phyloP scores from a whole-genome alignment of 2,797 vertebrate genomes.

The Scarus forsteni region DNA sequence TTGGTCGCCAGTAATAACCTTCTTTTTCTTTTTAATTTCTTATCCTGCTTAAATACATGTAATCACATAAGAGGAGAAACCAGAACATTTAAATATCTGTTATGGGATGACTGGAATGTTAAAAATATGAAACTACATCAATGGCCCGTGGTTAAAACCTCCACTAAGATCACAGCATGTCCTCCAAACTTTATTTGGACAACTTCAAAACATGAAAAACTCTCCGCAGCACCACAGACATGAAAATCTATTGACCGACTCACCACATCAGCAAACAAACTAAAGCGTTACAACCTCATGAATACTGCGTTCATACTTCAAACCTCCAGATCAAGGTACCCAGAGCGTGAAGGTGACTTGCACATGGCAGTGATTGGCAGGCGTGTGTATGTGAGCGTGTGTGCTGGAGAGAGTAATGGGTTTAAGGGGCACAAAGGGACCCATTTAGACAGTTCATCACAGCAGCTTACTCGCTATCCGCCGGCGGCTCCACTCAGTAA shows the following conservation, averaged over 20 bases:
- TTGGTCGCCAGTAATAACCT: not conserved
- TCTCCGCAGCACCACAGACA: not conserved
- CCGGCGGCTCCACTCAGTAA: slow-evolving; percentile 2
- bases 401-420: slow-evolving; percentile 55
- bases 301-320: slow-evolving; percentile 63
- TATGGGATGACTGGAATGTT: not conserved
- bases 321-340: slow-evolving; percentile 23
- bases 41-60: not conserved
- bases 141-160: not conserved
- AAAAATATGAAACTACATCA: not conserved
- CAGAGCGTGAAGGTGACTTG: slow-evolving; percentile 56
- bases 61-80: not conserved
- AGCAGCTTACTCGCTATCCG: slow-evolving; percentile 34
- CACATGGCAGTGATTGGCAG: slow-evolving; percentile 80
- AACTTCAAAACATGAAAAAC: slow-evolving; percentile 4
- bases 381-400: slow-evolving; percentile 18
- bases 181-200: not conserved
- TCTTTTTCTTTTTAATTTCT: not conserved
- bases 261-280: not conserved
- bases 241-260: not conserved
- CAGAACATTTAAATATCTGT: not conserved
- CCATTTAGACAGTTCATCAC: slow-evolving; percentile 78
- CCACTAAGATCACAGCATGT: not conserved
- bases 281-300: slow-evolving; percentile 20
- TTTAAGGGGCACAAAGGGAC: slow-evolving; percentile 75